These are phyloP conservation scores for Magallana gigas DNA, from an alignment of 1,140 invertebrate species.

Conservation along the genomic window DNA sequence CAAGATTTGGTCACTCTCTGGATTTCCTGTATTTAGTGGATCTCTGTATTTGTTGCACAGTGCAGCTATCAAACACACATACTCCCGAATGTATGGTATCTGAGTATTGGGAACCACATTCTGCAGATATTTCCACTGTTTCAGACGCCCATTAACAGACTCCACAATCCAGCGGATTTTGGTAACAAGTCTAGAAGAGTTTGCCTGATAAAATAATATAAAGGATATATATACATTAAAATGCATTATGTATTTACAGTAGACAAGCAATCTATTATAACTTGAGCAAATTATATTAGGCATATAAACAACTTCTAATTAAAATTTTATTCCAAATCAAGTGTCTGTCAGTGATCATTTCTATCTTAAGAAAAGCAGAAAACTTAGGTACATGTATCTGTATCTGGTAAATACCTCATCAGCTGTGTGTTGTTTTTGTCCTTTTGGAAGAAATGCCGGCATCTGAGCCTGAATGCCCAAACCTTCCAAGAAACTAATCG, in stretches of 20 bases:
- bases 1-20: background rate
- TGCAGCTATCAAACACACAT: constrained; percentile 41
- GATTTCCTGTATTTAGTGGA: constrained; percentile 6
- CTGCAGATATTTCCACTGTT: constrained; percentile 47
- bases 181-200: constrained; percentile 41
- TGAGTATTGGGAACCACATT: constrained; percentile 54
- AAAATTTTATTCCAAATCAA: too few species aligned
- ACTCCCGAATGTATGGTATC: constrained; percentile 46
- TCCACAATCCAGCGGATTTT: constrained; percentile 52
- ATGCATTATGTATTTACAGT: too few species aligned
- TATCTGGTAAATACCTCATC: too few species aligned
- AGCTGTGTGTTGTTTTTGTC: background rate
- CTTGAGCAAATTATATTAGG: too few species aligned
- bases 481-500: background rate
- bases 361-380: too few species aligned
- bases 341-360: too few species aligned
- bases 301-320: too few species aligned
- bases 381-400: too few species aligned
- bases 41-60: constrained; percentile 48
- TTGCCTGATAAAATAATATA: constrained; percentile 19
- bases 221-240: background rate
- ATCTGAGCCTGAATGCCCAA: background rate
- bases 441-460: constrained; percentile 1
- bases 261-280: background rate
- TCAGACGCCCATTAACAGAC: constrained; percentile 39